Evolutionary conservation across 2,113 vertebrate species (phyloP).

Genomic region (Penelope pileata): DNA sequence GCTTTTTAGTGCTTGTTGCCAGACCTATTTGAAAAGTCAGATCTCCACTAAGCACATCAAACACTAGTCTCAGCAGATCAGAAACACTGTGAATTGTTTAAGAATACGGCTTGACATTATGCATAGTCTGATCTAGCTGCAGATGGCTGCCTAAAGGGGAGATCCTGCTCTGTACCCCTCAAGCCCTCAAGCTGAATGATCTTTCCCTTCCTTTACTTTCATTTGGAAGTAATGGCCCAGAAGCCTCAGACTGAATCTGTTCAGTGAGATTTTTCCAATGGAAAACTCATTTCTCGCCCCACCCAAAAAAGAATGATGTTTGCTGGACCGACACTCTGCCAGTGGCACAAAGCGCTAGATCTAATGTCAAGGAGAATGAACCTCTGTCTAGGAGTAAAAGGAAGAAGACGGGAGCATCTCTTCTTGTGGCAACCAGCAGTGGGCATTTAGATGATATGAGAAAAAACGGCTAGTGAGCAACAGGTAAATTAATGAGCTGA

Average conservation of each 20-base stretch:
- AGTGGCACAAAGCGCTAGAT: accelerated
- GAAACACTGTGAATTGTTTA: constrained; percentile 38
- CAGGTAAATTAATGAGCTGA: neutral
- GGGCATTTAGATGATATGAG: neutral
- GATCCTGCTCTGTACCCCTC: neutral
- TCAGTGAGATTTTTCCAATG: neutral
- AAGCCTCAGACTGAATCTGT: neutral
- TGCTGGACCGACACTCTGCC: neutral
- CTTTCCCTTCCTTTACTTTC: neutral
- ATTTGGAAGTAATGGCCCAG: neutral
- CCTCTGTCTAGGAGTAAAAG: neutral
- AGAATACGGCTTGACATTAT: constrained; percentile 43
- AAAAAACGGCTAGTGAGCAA: neutral
- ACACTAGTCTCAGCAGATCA: constrained; percentile 35
- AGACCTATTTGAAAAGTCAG: constrained; percentile 58
- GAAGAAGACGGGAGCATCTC: neutral
- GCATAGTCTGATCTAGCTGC: constrained; percentile 42
- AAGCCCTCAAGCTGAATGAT: neutral
- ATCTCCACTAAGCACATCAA: constrained; percentile 59
- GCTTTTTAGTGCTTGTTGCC: constrained; percentile 43
- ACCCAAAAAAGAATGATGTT: neutral
- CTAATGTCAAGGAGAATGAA: neutral
- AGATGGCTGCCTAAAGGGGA: constrained; percentile 55
- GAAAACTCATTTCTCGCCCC: neutral
- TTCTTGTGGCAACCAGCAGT: neutral